Percentiles rank a stretch among this genome's conserved stretches.
phyloP scores from a whole-genome alignment of 2,797 vertebrate genomes.

The Brachyrhaphis roseni region DNA sequence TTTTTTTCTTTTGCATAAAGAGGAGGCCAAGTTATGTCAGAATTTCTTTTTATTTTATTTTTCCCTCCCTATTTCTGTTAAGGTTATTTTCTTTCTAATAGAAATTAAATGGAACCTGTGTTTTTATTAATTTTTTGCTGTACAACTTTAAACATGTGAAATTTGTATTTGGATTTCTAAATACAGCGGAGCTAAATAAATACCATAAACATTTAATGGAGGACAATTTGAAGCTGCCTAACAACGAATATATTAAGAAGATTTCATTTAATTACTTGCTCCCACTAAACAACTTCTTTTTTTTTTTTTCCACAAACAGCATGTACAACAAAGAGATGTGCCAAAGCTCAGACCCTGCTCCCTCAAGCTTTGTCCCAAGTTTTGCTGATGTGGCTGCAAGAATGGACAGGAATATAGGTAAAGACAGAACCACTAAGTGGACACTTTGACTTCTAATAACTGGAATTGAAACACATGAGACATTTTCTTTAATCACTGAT shows the following conservation, averaged over 20 bases:
- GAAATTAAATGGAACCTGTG: no score
- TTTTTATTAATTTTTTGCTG: no score
- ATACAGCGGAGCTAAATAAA: neutral
- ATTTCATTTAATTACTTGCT: neutral
- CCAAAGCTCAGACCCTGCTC: slow-evolving; percentile 75
- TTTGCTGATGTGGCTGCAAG: slow-evolving; percentile 86
- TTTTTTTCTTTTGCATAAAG: neutral
- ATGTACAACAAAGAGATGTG: slow-evolving; percentile 76
- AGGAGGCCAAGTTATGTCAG: neutral
- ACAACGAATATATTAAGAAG: neutral
- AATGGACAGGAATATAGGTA: slow-evolving; percentile 86
- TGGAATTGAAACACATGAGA: no score
- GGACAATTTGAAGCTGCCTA: neutral
- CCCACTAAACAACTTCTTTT: neutral
- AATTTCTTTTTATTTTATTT: neutral
- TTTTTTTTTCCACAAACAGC: slow-evolving; percentile 59
- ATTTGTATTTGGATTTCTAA: neutral
- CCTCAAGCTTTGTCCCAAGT: slow-evolving; percentile 81
- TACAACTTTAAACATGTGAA: no score
- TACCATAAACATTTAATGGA: neutral
- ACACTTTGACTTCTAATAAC: neutral
- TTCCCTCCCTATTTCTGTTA: neutral
- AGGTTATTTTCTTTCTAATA: no score
- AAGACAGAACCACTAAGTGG: slow-evolving; percentile 27
- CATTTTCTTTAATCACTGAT: slow-evolving; percentile 2